Evolutionary conservation across 2,888 invertebrate species (phyloP), one percentile per base, ranked within the genome.

Genomic region (Acleris emargana): DNA sequence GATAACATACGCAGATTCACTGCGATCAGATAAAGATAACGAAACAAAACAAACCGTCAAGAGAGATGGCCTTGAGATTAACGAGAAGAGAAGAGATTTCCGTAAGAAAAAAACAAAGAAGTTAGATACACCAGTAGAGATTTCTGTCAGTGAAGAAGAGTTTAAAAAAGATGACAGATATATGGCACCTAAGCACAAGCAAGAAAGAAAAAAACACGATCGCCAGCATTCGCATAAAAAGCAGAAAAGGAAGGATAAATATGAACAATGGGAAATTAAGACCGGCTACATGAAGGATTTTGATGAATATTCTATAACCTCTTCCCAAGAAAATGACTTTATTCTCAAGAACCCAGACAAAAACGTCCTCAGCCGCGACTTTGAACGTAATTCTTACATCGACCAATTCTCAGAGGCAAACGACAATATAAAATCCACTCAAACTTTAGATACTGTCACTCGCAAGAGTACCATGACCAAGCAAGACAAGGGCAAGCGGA

Each of bases 261-360:
- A 90, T 75, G 89, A 90, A 69, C 86, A 89, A 67, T 91, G 89
- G 87, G 89, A 91, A 76, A 87, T 89, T 82, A 91, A 91, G 71
- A 88, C 86, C 32, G 89, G 88, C 25, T 86, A 87, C 61, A 72
- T 89, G 70, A 86, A 86, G 72, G 87, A 91, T 72, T 91, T 82
- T 76, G 91, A 89, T 72, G 85, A 88, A 54, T 80, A 83, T 64
- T 82, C 85, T 32, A 54, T 80, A 57, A 76, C 75, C 45, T 84
- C 82, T 67, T 76, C 82, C 28, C 81, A 80, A 67, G 83, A 85
- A 57, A 82, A 81, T 53, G 81, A 83, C 43, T 73, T 73, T 68
- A 63, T 72, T 16, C 62, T 77, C 13, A 80, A 74, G 64, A 79
- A 79, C 45, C 72, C 74, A 0, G 79, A 82, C 62, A 77, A 73